phyloP scores from a whole-genome alignment of 2,797 vertebrate genomes.

The Craterocephalus amniculus region DNA sequence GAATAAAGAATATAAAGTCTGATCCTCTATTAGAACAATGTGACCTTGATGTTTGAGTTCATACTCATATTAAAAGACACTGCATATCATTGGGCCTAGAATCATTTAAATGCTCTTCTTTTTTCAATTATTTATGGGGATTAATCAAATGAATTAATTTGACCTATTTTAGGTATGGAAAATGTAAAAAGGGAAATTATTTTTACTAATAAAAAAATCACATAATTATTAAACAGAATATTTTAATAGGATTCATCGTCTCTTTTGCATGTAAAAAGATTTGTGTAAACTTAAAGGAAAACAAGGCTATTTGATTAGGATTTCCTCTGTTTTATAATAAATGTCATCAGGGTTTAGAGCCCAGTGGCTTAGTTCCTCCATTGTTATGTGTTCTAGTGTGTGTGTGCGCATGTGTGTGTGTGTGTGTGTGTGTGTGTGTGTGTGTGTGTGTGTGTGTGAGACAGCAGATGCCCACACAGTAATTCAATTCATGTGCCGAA shows the following conservation, averaged over 20 bases:
- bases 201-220: no score
- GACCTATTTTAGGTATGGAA: no score
- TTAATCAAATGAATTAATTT: no score
- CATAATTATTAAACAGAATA: neutral
- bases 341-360: slow-evolving; percentile 2
- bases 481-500: slow-evolving; percentile 51
- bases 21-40: slow-evolving; percentile 14
- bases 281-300: neutral
- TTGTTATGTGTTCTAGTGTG: neutral
- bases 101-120: no score
- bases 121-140: no score
- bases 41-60: slow-evolving; percentile 24
- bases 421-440: slow-evolving; percentile 6
- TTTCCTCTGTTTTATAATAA: neutral
- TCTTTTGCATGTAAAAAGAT: neutral
- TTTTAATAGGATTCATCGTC: neutral
- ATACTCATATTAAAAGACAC: neutral
- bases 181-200: no score
- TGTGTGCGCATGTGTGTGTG: slow-evolving; percentile 1
- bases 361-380: slow-evolving; percentile 14
- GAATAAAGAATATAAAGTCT: neutral
- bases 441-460: slow-evolving; percentile 9
- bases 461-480: slow-evolving; percentile 37
- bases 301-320: neutral
- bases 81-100: no score